Evolutionary conservation across 2,888 invertebrate genomes (phyloP).

Genomic region (Branchellion lobata): DNA sequence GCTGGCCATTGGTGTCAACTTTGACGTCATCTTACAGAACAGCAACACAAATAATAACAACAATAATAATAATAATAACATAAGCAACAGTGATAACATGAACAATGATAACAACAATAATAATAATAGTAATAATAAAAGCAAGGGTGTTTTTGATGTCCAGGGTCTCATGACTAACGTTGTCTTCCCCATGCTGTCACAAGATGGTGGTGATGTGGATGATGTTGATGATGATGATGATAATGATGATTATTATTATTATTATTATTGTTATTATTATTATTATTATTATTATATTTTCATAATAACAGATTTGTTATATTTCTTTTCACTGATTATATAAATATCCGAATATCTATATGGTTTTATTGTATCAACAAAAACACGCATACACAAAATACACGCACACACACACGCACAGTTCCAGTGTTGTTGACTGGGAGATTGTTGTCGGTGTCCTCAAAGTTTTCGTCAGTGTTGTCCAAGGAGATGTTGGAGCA

Average conservation of each 20-base stretch:
- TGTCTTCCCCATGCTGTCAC: slow-evolving; percentile 65
- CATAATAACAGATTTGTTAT: too few species aligned
- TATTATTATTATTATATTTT: too few species aligned
- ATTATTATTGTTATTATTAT: too few species aligned
- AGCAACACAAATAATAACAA: background rate
- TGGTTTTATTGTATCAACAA: too few species aligned
- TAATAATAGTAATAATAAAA: background rate
- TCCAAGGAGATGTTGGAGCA: slow-evolving; percentile 63
- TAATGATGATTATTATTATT: too few species aligned
- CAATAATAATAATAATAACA: slow-evolving; percentile 28
- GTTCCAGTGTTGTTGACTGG: slow-evolving; percentile 66
- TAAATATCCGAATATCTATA: too few species aligned
- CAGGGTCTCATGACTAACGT: slow-evolving; percentile 64
- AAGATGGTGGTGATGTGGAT: slow-evolving; percentile 54
- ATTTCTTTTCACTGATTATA: too few species aligned
- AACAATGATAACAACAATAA: too few species aligned
- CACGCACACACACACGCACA: too few species aligned
- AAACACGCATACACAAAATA: too few species aligned
- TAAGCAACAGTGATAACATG: background rate
- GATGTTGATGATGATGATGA: background rate
- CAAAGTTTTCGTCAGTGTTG: slow-evolving; percentile 65
- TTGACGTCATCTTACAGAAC: slow-evolving; percentile 59
- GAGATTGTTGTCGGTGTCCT: slow-evolving; percentile 67
- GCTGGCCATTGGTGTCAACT: slow-evolving; percentile 68
- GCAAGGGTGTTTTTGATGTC: slow-evolving; percentile 62